Conservation (phyloP, 1,140 invertebrate species). For the Anoplolepis gracilipes region DNA sequence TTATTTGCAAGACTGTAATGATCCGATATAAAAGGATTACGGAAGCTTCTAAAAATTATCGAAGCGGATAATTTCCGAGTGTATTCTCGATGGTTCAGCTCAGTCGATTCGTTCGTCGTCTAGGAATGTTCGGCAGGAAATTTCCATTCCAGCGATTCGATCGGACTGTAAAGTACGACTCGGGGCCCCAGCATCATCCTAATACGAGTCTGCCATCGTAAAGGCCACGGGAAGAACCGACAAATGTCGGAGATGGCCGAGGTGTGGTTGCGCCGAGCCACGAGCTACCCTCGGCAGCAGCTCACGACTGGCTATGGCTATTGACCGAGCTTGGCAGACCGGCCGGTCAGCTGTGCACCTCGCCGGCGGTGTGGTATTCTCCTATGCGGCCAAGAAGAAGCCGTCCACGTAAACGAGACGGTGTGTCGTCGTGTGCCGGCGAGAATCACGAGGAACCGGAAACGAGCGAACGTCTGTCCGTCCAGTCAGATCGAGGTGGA, state of each 20-base stretch:
- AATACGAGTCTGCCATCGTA: slow-evolving; percentile 73
- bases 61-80: neutral
- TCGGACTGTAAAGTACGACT: slow-evolving; percentile 37
- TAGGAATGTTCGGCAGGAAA: slow-evolving; percentile 55
- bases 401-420: slow-evolving; percentile 61
- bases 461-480: slow-evolving; percentile 27
- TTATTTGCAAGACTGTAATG: neutral
- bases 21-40: neutral
- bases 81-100: neutral
- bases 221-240: slow-evolving; percentile 71
- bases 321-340: slow-evolving; percentile 84
- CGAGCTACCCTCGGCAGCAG: slow-evolving; percentile 74
- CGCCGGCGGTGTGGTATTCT: slow-evolving; percentile 73
- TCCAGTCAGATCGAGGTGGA: slow-evolving; percentile 4
- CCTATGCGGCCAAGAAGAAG: slow-evolving; percentile 55
- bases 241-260: slow-evolving; percentile 70
- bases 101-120: slow-evolving; percentile 18
- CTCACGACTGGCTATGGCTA: slow-evolving; percentile 82
- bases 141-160: slow-evolving; percentile 65
- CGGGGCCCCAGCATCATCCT: slow-evolving; percentile 51
- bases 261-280: slow-evolving; percentile 67
- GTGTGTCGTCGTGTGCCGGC: slow-evolving; percentile 7
- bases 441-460: neutral
- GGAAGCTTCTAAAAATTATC: neutral
- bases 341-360: slow-evolving; percentile 85